A percentile compares a stretch with the other conserved stretches of the same genome.
Evolutionary conservation across 2,113 vertebrate species (phyloP).

Genomic region (Eurystomus gularis): DNA sequence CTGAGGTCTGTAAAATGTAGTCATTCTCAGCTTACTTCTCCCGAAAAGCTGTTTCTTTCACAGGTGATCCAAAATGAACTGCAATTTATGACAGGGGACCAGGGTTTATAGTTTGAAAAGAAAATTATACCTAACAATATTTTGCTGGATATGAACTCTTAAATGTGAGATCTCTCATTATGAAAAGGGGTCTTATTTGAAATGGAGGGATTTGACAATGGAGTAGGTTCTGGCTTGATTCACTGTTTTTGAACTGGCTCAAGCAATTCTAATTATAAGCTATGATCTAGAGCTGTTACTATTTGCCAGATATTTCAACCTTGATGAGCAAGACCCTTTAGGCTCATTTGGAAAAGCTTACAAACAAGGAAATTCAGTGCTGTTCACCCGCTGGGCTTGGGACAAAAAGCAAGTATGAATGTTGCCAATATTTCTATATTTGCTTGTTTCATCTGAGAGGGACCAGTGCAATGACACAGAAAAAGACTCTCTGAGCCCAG

Average conservation of each 20-base stretch:
- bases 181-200: neutral
- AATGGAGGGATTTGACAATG: neutral
- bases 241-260: slow-evolving; percentile 19
- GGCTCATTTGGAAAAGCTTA: slow-evolving; percentile 65
- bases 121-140: neutral
- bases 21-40: neutral
- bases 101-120: neutral
- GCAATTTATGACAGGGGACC: neutral
- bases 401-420: slow-evolving; percentile 47
- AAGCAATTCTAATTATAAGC: slow-evolving; percentile 40
- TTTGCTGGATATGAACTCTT: neutral
- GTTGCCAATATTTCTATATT: slow-evolving; percentile 60
- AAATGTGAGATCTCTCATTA: neutral
- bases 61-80: neutral
- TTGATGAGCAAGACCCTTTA: slow-evolving; percentile 52
- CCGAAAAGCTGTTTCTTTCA: neutral
- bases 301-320: slow-evolving; percentile 57
- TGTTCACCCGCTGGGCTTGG: slow-evolving; percentile 13
- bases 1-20: neutral
- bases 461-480: slow-evolving; percentile 57
- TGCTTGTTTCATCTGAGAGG: slow-evolving; percentile 56
- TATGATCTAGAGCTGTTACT: slow-evolving; percentile 21
- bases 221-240: neutral
- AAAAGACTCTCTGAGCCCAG: slow-evolving; percentile 48
- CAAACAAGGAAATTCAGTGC: slow-evolving; percentile 34